Evolutionary conservation across 2,113 vertebrate species (phyloP).

Genomic region (Fregata magnificens): DNA sequence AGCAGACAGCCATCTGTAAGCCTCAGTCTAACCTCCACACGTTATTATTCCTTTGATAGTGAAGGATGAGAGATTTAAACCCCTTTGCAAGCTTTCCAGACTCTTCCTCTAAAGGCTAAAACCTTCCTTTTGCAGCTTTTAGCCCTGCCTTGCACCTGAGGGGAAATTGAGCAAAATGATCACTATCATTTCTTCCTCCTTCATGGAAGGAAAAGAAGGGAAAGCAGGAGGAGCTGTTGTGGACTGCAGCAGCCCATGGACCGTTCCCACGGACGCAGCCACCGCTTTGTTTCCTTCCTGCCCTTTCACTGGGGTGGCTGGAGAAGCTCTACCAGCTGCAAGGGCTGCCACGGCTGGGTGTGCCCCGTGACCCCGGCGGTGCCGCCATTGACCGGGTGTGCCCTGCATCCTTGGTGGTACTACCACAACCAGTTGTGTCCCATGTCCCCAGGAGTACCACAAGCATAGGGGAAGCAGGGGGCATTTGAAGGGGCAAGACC

Average conservation of each 20-base stretch:
- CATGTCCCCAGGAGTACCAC: background rate
- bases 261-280: background rate
- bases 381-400: rapidly evolving
- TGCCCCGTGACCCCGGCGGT: rapidly evolving
- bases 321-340: background rate
- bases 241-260: background rate
- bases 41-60: background rate
- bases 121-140: background rate
- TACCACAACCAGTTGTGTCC: background rate
- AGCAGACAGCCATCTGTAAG: background rate
- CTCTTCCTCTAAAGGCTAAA: background rate
- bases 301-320: background rate
- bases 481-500: background rate
- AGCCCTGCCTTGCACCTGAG: background rate
- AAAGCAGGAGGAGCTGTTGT: background rate
- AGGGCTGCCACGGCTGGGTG: rapidly evolving
- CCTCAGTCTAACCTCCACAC: background rate
- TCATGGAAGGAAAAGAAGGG: background rate
- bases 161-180: background rate
- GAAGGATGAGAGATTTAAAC: background rate
- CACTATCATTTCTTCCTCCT: background rate
- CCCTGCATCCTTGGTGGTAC: background rate
- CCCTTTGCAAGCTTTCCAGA: background rate
- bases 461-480: rapidly evolving
- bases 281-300: background rate